Evolutionary conservation across 2,888 invertebrate species (phyloP).

Genomic region (Thalpophila matura): DNA sequence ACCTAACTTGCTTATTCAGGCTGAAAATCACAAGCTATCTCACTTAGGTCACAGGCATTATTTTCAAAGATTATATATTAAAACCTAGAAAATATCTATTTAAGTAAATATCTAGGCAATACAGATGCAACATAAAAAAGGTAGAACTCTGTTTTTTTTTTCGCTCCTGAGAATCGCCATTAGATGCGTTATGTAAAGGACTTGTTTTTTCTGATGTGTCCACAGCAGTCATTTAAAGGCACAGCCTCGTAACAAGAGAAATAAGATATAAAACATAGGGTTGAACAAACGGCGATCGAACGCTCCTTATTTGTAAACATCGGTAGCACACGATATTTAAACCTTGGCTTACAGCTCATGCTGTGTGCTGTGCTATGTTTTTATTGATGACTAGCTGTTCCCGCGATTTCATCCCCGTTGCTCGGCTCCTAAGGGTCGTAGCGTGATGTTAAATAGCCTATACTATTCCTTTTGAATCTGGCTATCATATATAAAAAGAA

Average conservation of each 20-base stretch:
- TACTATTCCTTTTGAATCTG: no score
- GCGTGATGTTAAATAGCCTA: no score
- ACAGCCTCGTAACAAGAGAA: constrained; percentile 58
- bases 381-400: neutral
- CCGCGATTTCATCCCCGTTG: no score
- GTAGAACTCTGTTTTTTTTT: constrained; percentile 4
- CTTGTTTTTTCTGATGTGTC: constrained; percentile 42
- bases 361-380: constrained; percentile 34
- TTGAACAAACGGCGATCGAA: constrained; percentile 75
- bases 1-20: no score
- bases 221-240: constrained; percentile 37
- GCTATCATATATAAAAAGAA: no score
- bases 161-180: constrained; percentile 17
- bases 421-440: no score
- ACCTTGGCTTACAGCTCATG: constrained; percentile 28
- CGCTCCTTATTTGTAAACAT: constrained; percentile 86
- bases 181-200: constrained; percentile 48
- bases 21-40: no score
- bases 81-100: no score
- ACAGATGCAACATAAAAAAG: neutral
- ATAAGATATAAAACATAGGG: constrained; percentile 62
- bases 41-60: neutral
- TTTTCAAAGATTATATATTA: no score
- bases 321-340: constrained; percentile 67
- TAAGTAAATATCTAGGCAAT: neutral